phyloP scores from a whole-genome alignment of 2,888 invertebrate species.

The Glaucopsyche alexis region DNA sequence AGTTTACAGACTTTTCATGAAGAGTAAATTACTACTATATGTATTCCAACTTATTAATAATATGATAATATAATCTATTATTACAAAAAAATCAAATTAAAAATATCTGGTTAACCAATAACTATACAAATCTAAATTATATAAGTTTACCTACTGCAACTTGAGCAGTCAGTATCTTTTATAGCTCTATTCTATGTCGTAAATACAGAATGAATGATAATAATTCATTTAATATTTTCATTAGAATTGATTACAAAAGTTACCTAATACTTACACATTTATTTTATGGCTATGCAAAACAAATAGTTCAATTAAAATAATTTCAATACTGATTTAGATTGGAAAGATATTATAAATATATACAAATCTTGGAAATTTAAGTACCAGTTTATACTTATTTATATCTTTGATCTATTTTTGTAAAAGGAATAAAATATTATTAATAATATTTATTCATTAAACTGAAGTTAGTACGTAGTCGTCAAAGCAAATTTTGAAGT shows the following conservation, averaged over 20 bases:
- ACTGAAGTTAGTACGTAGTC: no score
- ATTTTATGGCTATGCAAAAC: conserved; percentile 12
- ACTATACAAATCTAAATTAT: conserved; percentile 2
- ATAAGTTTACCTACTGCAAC: not conserved
- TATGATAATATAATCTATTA: no score
- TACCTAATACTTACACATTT: not conserved
- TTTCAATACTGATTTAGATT: not conserved
- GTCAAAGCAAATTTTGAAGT: no score
- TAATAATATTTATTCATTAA: no score
- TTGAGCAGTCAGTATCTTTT: not conserved
- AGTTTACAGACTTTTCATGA: no score
- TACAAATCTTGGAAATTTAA: not conserved
- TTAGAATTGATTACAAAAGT: not conserved
- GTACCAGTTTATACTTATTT: not conserved
- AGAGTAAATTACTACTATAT: no score
- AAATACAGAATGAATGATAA: not conserved
- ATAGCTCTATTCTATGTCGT: not conserved
- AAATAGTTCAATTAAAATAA: not conserved
- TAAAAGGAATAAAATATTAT: no score
- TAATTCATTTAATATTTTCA: not conserved
- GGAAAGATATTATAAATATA: not conserved
- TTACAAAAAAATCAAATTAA: no score
- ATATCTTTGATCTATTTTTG: not conserved
- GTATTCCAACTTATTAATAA: no score
- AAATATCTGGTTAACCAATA: not conserved